Evolutionary conservation across 2,797 vertebrate species (phyloP), one percentile per base, ranked within the genome.

Genomic region (Labeo calbasu): DNA sequence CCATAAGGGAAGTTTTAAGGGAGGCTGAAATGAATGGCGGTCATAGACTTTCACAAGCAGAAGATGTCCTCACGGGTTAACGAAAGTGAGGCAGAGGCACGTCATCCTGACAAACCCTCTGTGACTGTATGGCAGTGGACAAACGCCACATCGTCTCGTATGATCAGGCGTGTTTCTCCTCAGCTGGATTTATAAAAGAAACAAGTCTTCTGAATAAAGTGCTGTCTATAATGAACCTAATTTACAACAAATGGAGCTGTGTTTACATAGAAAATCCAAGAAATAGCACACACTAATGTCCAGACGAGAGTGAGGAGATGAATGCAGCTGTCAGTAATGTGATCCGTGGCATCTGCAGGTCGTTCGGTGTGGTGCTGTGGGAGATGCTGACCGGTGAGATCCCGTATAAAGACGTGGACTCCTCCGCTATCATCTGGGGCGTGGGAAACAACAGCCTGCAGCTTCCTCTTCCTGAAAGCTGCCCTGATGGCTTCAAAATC

Each of bases 371-470:
- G 53, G 98, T 99, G 84, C 94, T 99, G 57, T 99, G 98, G 98
- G 98, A 99, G 94, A 95, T 99, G 93, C 91, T 99, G 89, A 99
- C 97, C 0, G 97, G 97, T 0, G 98, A 98, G 93, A 98, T 99
- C 87, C 98, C 98, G 78, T 99, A 99, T 90, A 99, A 98, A 93
- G 98, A 99, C 0, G 98, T 99, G 86, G 98, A 99, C 90, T 99
- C 98, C 2, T 99, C 98, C 0, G 98, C 98, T 84, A 99, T 99
- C 79, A 99, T 99, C 89, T 99, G 98, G 98, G 97, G 98, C 2
- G 98, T 99, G 70, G 98, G 98, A 68, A 99, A 98, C 94, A 99
- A 99, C 93, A 99, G 98, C 91, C 96, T 99, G 15, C 96, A 98
- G 90, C 95, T 99, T 90, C 98, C 97, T 4, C 95, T 99, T 2